These are phyloP conservation scores for Brachyptera putata DNA, from an alignment of 2,888 invertebrate genomes.

Conservation along the genomic window DNA sequence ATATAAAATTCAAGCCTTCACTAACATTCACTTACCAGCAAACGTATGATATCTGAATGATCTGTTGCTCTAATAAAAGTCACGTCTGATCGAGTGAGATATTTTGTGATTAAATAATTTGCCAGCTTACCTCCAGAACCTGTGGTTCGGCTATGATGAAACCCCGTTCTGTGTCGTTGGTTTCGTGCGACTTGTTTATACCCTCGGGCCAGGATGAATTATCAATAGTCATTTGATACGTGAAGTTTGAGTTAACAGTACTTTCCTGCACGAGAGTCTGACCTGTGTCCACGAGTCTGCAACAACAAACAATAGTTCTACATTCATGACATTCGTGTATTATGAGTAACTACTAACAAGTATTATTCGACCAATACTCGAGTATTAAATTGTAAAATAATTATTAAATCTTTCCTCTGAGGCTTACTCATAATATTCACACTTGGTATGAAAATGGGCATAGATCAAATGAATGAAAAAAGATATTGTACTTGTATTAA, in stretches of 20 bases:
- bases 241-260: slow-evolving; percentile 3
- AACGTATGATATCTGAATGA: no score
- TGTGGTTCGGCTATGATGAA: neutral
- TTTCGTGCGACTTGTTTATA: neutral
- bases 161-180: neutral
- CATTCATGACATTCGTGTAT: neutral
- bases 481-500: no score
- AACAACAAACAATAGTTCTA: slow-evolving; percentile 37
- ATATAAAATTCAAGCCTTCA: no score
- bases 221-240: neutral
- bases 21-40: no score
- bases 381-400: neutral
- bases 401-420: neutral
- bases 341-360: neutral
- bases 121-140: neutral
- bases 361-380: no score
- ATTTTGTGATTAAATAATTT: no score
- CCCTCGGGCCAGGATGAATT: neutral
- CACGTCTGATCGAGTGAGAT: no score
- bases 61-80: no score
- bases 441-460: no score
- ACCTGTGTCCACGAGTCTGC: slow-evolving; percentile 60
- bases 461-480: no score
- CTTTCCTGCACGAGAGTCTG: slow-evolving; percentile 55
- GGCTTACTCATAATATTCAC: no score